Evolutionary conservation across 2,113 vertebrate genomes (phyloP).

Genomic region (Morone chrysops): DNA sequence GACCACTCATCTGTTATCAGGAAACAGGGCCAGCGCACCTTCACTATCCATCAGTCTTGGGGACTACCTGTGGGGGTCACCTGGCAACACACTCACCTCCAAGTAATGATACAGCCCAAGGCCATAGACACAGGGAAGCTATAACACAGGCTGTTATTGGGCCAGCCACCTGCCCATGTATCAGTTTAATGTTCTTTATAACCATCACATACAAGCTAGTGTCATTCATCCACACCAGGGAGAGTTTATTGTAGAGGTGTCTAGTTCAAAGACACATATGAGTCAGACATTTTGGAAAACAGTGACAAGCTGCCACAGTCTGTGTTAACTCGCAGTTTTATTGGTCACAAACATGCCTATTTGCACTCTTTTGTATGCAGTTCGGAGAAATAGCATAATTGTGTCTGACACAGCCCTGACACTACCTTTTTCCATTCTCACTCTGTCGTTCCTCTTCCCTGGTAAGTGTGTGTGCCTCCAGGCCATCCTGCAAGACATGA

Average conservation of each 20-base stretch:
- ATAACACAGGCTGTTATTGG: slow-evolving; percentile 59
- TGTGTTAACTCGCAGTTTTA: slow-evolving; percentile 34
- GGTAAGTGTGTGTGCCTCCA: slow-evolving; percentile 45
- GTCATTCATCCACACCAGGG: slow-evolving; percentile 52
- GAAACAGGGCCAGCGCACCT: slow-evolving; percentile 49
- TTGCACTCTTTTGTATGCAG: slow-evolving; percentile 44
- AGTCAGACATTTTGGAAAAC: slow-evolving; percentile 46
- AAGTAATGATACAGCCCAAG: slow-evolving; percentile 68
- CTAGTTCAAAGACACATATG: slow-evolving; percentile 9
- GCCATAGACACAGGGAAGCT: slow-evolving; percentile 55
- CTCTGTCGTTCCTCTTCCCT: slow-evolving; percentile 26
- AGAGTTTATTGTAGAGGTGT: slow-evolving; percentile 44
- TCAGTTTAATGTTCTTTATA: slow-evolving; percentile 66
- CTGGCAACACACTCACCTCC: slow-evolving; percentile 54
- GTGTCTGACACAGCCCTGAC: slow-evolving; percentile 64
- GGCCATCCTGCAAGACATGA: slow-evolving; percentile 53
- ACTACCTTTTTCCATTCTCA: slow-evolving; percentile 55
- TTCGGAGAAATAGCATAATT: slow-evolving; percentile 44
- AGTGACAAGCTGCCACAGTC: slow-evolving; percentile 35
- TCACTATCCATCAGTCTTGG: slow-evolving; percentile 48
- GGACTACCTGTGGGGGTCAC: slow-evolving; percentile 52
- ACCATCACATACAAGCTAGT: slow-evolving; percentile 55
- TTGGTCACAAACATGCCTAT: slow-evolving; percentile 49
- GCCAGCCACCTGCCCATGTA: slow-evolving; percentile 48
- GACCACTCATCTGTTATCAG: slow-evolving; percentile 47